Evolutionary conservation across 1,140 invertebrate species (phyloP), one percentile per base, ranked within the genome.

Genomic region (Pygmarrhopalites habei): DNA sequence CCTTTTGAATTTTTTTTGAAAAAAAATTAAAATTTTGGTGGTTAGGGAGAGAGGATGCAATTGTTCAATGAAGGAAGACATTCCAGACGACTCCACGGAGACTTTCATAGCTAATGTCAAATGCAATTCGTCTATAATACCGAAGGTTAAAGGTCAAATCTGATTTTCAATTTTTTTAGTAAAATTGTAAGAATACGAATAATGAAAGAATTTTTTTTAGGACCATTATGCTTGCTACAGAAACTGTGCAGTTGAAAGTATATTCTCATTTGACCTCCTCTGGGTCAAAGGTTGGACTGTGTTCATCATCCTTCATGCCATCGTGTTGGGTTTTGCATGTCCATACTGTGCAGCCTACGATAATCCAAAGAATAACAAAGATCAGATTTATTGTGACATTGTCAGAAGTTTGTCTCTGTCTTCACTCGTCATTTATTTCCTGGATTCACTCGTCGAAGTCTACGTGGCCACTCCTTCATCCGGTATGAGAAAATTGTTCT

Each of bases 1-100:
- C n/a, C n/a, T n/a, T n/a, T n/a, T n/a, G n/a, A n/a, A n/a, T n/a
- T n/a, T n/a, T n/a, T n/a, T n/a, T n/a, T n/a, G n/a, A n/a, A n/a
- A n/a, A n/a, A n/a, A n/a, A n/a, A n/a, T n/a, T n/a, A n/a, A n/a
- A n/a, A n/a, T n/a, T n/a, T n/a, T n/a, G n/a, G n/a, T n/a, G n/a
- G n/a, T n/a, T n/a, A n/a, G n/a, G n/a, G n/a, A n/a, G n/a, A n/a
- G n/a, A n/a, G n/a, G n/a, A n/a, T n/a, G n/a, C n/a, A n/a, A n/a
- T n/a, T n/a, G n/a, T n/a, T n/a, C n/a, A n/a, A n/a, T 46, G 5
- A 46, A 46, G n/a, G n/a, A 46, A 46, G 44, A 46, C 19, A 46
- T 46, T 5, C 10, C 7, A 5, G 44, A 46, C 19, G 44, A 46
- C n/a, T 46, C 44, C 4, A 46, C 4, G 4, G 44, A 3, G n/a